A percentile compares a stretch with the other conserved stretches of the same genome.
Evolutionary conservation across 2,888 invertebrate species (phyloP).

Genomic region (Gymnoscelis rufifasciata): DNA sequence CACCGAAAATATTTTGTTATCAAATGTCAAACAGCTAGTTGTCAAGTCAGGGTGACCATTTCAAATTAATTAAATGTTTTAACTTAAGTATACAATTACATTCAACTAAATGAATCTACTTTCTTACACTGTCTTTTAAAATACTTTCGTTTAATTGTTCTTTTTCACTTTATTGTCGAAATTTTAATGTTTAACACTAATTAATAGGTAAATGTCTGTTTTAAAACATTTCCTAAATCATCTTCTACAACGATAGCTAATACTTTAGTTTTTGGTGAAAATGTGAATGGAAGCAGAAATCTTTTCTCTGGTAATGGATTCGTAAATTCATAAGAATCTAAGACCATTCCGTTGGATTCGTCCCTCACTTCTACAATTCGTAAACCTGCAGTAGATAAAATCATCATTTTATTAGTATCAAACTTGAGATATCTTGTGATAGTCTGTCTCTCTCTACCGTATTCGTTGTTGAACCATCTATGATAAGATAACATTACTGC

Average conservation of each 20-base stretch:
- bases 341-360: slow-evolving; percentile 79
- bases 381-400: slow-evolving; percentile 81
- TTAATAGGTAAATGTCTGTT: slow-evolving; percentile 80
- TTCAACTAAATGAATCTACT: neutral
- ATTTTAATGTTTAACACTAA: slow-evolving; percentile 36
- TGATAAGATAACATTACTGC: slow-evolving; percentile 82
- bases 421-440: slow-evolving; percentile 74
- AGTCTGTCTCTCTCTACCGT: slow-evolving; percentile 74
- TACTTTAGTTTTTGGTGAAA: slow-evolving; percentile 68
- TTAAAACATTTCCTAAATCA: slow-evolving; percentile 83
- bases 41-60: slow-evolving; percentile 35
- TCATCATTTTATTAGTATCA: slow-evolving; percentile 78
- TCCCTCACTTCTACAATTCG: slow-evolving; percentile 83
- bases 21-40: slow-evolving; percentile 37
- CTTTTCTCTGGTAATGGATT: slow-evolving; percentile 78
- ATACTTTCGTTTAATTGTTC: slow-evolving; percentile 22
- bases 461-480: slow-evolving; percentile 79
- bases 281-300: slow-evolving; percentile 77
- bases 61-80: slow-evolving; percentile 24
- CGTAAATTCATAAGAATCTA: slow-evolving; percentile 82
- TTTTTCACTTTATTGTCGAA: slow-evolving; percentile 58
- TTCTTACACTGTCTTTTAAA: slow-evolving; percentile 1
- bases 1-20: slow-evolving; percentile 23
- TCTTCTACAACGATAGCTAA: slow-evolving; percentile 83
- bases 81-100: neutral